Conservation (phyloP, 2,113 vertebrate species). For the Cyphomyrus discorhynchus region DNA sequence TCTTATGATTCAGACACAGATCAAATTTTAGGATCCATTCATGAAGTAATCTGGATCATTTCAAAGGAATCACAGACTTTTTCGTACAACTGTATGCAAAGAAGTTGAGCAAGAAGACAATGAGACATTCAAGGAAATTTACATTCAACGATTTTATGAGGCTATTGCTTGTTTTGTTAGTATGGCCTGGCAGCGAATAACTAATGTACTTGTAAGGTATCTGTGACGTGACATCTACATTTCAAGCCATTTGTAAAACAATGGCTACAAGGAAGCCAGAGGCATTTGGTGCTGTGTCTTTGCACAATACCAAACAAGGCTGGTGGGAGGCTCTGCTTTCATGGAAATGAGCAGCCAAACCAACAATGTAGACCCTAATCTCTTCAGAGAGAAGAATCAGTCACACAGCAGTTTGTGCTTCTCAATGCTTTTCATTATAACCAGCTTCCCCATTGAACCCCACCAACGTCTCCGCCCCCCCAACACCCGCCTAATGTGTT, state of each 20-base stretch:
- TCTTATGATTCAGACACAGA: background rate
- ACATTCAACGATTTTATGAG: background rate
- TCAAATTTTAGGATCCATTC: background rate
- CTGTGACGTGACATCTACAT: slow-evolving; percentile 75
- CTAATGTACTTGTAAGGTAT: slow-evolving; percentile 67
- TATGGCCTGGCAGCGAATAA: slow-evolving; percentile 45
- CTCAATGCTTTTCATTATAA: slow-evolving; percentile 65
- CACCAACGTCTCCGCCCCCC: slow-evolving; percentile 11
- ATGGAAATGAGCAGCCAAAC: slow-evolving; percentile 75
- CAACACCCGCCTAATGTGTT: slow-evolving; percentile 45
- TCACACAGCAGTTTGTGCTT: slow-evolving; percentile 68
- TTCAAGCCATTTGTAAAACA: slow-evolving; percentile 71
- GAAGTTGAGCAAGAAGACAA: background rate
- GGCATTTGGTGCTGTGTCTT: slow-evolving; percentile 56
- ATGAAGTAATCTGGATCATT: background rate
- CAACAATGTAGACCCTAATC: slow-evolving; percentile 72
- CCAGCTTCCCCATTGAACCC: slow-evolving; percentile 56
- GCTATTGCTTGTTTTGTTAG: slow-evolving; percentile 14
- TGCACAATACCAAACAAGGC: slow-evolving; percentile 57
- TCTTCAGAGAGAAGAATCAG: slow-evolving; percentile 72
- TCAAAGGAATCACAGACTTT: background rate
- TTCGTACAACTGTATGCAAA: background rate
- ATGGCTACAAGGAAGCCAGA: slow-evolving; percentile 65
- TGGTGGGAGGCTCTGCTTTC: slow-evolving; percentile 63
- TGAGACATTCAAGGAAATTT: background rate